These are phyloP conservation scores for Tychaedon coryphoeus DNA, from an alignment of 2,113 vertebrate genomes.

Conservation along the genomic window DNA sequence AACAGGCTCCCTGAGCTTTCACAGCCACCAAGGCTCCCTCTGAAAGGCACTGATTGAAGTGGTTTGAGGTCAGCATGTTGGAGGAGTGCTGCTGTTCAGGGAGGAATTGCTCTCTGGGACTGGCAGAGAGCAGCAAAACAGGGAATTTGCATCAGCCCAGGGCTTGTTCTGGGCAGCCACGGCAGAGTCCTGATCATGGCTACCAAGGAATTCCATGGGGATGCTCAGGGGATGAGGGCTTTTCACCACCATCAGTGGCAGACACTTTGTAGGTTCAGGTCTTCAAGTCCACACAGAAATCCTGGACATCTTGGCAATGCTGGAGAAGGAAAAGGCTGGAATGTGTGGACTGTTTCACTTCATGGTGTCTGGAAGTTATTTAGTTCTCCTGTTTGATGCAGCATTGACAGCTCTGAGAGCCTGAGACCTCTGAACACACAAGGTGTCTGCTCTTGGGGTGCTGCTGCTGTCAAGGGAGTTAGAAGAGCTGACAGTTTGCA, in stretches of 20 bases:
- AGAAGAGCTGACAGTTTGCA: background rate
- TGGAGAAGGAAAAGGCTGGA: background rate
- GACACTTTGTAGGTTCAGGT: background rate
- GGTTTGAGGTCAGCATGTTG: background rate
- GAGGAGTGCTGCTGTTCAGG: background rate
- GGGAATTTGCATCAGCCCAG: background rate
- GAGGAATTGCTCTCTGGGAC: background rate
- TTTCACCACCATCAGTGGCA: background rate
- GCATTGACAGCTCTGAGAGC: background rate
- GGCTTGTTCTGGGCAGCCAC: background rate
- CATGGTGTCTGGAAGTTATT: background rate
- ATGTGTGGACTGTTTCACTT: background rate
- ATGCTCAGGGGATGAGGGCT: background rate
- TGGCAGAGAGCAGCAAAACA: background rate
- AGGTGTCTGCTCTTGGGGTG: background rate
- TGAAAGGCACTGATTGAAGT: background rate
- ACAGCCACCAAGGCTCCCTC: background rate
- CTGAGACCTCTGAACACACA: background rate
- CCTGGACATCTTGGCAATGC: rapidly evolving
- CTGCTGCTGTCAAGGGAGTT: background rate
- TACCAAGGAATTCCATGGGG: rapidly evolving
- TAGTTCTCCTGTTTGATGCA: background rate
- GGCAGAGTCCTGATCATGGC: rapidly evolving
- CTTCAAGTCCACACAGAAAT: background rate
- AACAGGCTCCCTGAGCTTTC: background rate